Conservation (phyloP, 2,888 invertebrate genomes). For the Gymnoscelis rufifasciata region DNA sequence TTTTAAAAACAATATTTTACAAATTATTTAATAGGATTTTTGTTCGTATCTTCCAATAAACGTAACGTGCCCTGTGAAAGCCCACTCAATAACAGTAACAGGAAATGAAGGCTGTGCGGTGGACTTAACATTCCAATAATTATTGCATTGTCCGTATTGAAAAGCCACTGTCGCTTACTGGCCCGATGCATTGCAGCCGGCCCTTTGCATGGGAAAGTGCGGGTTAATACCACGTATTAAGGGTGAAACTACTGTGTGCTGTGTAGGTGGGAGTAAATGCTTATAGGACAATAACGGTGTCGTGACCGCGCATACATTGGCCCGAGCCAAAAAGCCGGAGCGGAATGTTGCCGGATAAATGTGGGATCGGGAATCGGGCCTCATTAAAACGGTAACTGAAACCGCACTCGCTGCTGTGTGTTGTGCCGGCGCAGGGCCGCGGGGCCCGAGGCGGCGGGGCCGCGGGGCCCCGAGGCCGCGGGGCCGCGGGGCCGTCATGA, state of each 20-base stretch:
- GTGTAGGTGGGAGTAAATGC: conserved; percentile 32
- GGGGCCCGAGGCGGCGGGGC: too few species aligned
- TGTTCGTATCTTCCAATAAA: too few species aligned
- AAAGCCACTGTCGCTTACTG: conserved; percentile 31
- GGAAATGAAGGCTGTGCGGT: conserved; percentile 13
- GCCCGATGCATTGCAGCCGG: conserved; percentile 25
- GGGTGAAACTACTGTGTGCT: conserved; percentile 1
- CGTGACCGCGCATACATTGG: conserved; percentile 57
- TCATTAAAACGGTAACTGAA: conserved; percentile 4
- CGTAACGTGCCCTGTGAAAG: background rate
- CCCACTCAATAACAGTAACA: conserved; percentile 1
- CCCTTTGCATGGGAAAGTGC: background rate
- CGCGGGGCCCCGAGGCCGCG: too few species aligned
- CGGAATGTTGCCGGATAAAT: conserved; percentile 15
- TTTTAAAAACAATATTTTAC: too few species aligned
- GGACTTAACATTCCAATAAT: conserved; percentile 31
- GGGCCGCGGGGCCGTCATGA: too few species aligned
- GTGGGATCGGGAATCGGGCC: background rate
- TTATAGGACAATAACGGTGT: conserved; percentile 47
- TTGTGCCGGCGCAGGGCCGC: too few species aligned
- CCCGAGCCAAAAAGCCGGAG: conserved; percentile 16
- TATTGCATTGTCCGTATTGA: conserved; percentile 40
- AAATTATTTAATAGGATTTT: too few species aligned
- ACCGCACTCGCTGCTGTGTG: background rate
- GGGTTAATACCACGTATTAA: conserved; percentile 13